phyloP scores from a whole-genome alignment of 2,888 invertebrate species.

The Leptura quadrifasciata region DNA sequence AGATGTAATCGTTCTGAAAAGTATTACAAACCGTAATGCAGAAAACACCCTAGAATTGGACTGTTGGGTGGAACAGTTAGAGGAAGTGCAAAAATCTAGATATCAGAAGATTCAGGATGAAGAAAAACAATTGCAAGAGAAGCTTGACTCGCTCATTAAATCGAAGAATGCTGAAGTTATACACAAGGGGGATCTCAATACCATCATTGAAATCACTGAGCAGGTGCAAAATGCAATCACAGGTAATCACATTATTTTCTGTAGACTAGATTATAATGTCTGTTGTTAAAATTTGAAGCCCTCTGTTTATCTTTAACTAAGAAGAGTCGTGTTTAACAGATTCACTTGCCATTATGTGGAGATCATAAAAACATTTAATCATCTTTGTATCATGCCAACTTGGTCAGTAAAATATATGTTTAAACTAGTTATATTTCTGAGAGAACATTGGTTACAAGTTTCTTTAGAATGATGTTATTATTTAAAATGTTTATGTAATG shows the following conservation, averaged over 20 bases:
- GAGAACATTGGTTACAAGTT: too few species aligned
- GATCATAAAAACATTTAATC: too few species aligned
- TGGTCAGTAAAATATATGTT: too few species aligned
- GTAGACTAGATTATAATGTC: too few species aligned
- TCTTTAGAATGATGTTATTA: too few species aligned
- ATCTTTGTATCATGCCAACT: too few species aligned
- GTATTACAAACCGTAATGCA: conserved; percentile 63
- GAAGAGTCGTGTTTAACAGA: too few species aligned
- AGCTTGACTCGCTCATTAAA: conserved; percentile 72
- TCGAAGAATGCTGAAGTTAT: conserved; percentile 80
- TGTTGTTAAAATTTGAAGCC: too few species aligned
- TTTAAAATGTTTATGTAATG: too few species aligned
- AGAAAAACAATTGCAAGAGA: conserved; percentile 77
- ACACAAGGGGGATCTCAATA: conserved; percentile 80
- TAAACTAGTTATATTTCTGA: too few species aligned
- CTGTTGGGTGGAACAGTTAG: conserved; percentile 83
- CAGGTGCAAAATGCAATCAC: conserved; percentile 59
- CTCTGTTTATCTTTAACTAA: too few species aligned
- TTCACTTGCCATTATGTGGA: too few species aligned
- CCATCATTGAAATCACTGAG: conserved; percentile 77
- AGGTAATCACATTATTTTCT: conserved; percentile 40
- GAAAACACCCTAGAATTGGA: conserved; percentile 79
- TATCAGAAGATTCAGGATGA: conserved; percentile 81
- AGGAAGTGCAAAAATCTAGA: conserved; percentile 70
- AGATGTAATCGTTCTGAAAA: conserved; percentile 69